Conservation (phyloP, 2,888 invertebrate species). For the Mesopsocus fuscifrons region DNA sequence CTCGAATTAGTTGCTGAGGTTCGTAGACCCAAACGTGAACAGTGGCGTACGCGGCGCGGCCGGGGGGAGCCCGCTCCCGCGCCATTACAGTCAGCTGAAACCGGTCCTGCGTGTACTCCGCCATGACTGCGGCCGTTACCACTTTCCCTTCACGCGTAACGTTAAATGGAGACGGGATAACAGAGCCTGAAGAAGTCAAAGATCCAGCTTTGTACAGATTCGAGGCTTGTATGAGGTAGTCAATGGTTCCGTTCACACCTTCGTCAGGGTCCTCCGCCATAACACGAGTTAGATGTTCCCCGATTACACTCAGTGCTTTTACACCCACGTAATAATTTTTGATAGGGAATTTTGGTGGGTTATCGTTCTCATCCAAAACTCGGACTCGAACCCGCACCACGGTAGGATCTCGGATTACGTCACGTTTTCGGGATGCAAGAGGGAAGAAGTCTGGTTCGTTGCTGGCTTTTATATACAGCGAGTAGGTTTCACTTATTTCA, state of each 20-base stretch:
- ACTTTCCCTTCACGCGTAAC: constrained; percentile 51
- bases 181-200: constrained; percentile 58
- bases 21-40: constrained; percentile 82
- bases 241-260: constrained; percentile 62
- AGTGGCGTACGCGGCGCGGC: constrained; percentile 52
- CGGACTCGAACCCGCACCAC: constrained; percentile 50
- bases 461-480: constrained; percentile 61
- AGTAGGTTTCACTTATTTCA: constrained; percentile 53
- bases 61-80: constrained; percentile 59
- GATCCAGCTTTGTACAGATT: constrained; percentile 57
- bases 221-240: constrained; percentile 63
- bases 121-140: constrained; percentile 61
- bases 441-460: constrained; percentile 49
- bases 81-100: constrained; percentile 72
- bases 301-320: constrained; percentile 56
- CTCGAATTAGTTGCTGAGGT: constrained; percentile 59
- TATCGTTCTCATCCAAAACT: constrained; percentile 70
- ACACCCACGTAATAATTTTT: constrained; percentile 48
- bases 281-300: constrained; percentile 53
- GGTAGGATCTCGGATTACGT: constrained; percentile 35
- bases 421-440: constrained; percentile 13
- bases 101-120: constrained; percentile 74
- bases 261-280: constrained; percentile 67
- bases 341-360: constrained; percentile 52
- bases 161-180: constrained; percentile 75